Base-by-base conservation (phyloP, 2,888 invertebrate genomes). In the Liodrosophila aerea region DNA sequence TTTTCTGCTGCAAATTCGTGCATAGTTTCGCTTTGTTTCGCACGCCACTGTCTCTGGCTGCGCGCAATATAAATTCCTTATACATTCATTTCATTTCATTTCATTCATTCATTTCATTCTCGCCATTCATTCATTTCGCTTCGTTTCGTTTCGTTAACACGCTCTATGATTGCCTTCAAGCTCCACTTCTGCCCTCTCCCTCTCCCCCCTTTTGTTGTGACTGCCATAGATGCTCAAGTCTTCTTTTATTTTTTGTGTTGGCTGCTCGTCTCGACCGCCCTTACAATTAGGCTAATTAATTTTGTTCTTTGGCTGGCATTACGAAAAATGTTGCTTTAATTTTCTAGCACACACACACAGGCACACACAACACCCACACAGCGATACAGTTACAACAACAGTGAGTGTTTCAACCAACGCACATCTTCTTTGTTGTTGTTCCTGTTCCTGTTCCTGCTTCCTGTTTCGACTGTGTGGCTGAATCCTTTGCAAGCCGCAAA, bases 401-500 rank as follows among this genome's bases (percentile, higher is more conserved):
- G 7, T n/a, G 39, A 18, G 39, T 18, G 16, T 54, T 16, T 7
- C 60, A 56, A 63, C 15, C 58, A 58, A 78, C 76, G 80, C 77
- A 80, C 80, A 82, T 74, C 76, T 83, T 73, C 81, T 83, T 81
- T 80, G 74, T 81, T 80, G 22, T n/a, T n/a, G 59, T 71, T 61
- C 43, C 31, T 31, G 30, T 43, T 59, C 52, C 31, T 31, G 31
- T 11, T 36, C 37, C 57, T 56, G 75, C 22, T 67, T 57, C 61
- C 69, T 62, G 67, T 76, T 61, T 62, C 44, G 63, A 47, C 62
- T 68, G 58, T 71, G 68, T 64, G 69, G 63, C 66, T 54, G 77
- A 84, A 87, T 86, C 87, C 86, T 83, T 85, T 83, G 83, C 85
- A 87, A 87, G 87, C 87, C 85, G 83, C 86, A 87, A 85, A 87